phyloP scores from a whole-genome alignment of 2,113 vertebrate species.

The Aptenodytes forsteri region DNA sequence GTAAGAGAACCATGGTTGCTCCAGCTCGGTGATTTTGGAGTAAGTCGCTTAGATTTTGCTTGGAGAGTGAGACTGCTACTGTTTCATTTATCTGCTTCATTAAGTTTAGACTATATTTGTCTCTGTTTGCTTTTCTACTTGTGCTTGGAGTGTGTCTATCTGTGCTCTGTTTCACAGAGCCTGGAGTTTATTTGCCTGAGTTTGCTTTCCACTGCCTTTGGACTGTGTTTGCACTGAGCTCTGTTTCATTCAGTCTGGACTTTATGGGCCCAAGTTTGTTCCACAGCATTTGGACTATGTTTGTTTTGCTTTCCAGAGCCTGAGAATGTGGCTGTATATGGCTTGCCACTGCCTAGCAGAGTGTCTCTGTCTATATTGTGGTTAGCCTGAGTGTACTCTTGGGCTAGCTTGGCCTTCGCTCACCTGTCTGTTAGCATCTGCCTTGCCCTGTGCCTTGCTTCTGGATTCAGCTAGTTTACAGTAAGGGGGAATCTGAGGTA shows the following conservation, averaged over 20 bases:
- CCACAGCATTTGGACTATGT: conserved; percentile 37
- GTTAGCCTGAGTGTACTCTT: not conserved
- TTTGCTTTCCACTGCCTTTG: conserved; percentile 68
- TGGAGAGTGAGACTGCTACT: conserved; percentile 46
- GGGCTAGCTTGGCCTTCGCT: not conserved
- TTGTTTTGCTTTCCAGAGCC: conserved; percentile 69
- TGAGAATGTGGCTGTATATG: not conserved
- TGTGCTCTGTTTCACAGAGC: conserved; percentile 60
- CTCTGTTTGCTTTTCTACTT: conserved; percentile 71
- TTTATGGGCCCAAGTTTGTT: conserved; percentile 37
- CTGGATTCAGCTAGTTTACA: not conserved
- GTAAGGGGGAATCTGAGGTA: not conserved
- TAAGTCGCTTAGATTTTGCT: conserved; percentile 34
- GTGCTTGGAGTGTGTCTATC: conserved; percentile 70
- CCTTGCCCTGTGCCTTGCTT: not conserved
- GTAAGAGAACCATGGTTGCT: not conserved
- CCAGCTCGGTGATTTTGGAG: conserved; percentile 16
- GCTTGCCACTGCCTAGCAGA: not conserved
- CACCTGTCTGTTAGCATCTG: not conserved
- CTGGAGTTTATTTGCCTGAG: conserved; percentile 65
- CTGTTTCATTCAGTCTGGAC: conserved; percentile 54
- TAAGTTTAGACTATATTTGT: conserved; percentile 70
- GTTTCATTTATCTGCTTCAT: conserved; percentile 69
- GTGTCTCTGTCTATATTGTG: not conserved
- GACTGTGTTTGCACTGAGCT: conserved; percentile 60